Evolutionary conservation across 2,113 vertebrate genomes (phyloP).

Genomic region (Ophthalmolycus amberensis): DNA sequence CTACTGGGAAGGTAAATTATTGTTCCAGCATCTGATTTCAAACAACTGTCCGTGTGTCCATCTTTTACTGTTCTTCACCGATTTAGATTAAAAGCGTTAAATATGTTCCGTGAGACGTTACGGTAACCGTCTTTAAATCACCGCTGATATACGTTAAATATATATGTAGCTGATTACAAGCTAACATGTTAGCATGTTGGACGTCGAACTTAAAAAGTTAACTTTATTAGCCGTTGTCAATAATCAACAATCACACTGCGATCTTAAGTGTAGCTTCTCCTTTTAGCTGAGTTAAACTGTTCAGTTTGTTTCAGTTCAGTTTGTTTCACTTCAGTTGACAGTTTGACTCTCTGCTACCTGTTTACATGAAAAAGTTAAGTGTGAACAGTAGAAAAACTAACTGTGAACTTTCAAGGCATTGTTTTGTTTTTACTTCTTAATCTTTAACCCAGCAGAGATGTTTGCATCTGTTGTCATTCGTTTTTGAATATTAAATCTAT

Average conservation of each 20-base stretch:
- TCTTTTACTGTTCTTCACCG: not conserved
- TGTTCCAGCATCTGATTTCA: not conserved
- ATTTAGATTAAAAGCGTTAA: too few relatives aligned
- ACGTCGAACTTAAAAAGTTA: conserved; percentile 18
- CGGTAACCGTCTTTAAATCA: not conserved
- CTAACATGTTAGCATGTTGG: conserved; percentile 51
- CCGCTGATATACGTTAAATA: too few relatives aligned
- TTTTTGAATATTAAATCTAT: not conserved
- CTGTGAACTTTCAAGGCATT: not conserved
- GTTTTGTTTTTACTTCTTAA: not conserved
- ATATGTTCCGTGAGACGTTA: not conserved
- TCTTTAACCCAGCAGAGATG: not conserved
- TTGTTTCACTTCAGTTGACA: not conserved
- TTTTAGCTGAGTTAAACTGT: not conserved
- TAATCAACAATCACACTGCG: not conserved
- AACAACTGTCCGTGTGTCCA: accelerated
- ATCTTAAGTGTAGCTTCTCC: not conserved
- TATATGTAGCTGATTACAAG: not conserved
- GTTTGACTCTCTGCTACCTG: not conserved
- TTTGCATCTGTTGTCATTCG: not conserved
- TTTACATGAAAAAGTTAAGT: not conserved
- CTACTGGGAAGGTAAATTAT: conserved; percentile 91
- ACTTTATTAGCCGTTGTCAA: not conserved
- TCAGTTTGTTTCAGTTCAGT: not conserved
- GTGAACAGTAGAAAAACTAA: not conserved